Evolutionary conservation across 2,888 invertebrate species (phyloP).

Genomic region (Drosophila nigricruria): DNA sequence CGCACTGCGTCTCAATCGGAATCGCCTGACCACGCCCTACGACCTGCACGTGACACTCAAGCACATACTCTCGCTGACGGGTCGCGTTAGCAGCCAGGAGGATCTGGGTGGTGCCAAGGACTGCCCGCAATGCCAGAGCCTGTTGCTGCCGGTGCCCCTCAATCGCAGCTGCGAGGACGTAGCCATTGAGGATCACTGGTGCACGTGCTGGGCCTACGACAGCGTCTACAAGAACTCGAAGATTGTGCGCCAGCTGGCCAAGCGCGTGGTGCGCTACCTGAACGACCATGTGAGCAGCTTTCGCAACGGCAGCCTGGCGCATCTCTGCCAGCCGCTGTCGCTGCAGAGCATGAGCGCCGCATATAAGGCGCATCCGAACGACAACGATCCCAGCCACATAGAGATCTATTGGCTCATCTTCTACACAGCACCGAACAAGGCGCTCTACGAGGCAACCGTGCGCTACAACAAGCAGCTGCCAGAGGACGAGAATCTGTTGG

Average conservation of each 20-base stretch:
- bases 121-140: constrained; percentile 89
- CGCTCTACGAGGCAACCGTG: constrained; percentile 90
- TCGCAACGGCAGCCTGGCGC: constrained; percentile 79
- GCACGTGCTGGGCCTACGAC: constrained; percentile 89
- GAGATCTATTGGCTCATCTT: constrained; percentile 89
- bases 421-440: constrained; percentile 89
- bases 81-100: constrained; percentile 78
- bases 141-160: constrained; percentile 87
- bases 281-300: constrained; percentile 79
- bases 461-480: constrained; percentile 78
- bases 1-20: constrained; percentile 88
- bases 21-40: constrained; percentile 90
- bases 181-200: constrained; percentile 91
- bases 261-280: constrained; percentile 80
- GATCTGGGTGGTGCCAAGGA: constrained; percentile 73
- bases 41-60: constrained; percentile 91
- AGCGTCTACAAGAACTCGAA: constrained; percentile 84
- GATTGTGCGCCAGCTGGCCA: constrained; percentile 86
- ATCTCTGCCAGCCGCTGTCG: constrained; percentile 86
- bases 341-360: constrained; percentile 87
- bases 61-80: constrained; percentile 87
- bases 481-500: constrained; percentile 82
- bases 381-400: constrained; percentile 28
- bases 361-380: constrained; percentile 83
- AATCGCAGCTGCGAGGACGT: constrained; percentile 90